Percentiles rank a stretch among this genome's conserved stretches.
These are phyloP conservation scores for Cryptoleucopteryx plumbea DNA, from an alignment of 2,113 vertebrate genomes.

Conservation along the genomic window DNA sequence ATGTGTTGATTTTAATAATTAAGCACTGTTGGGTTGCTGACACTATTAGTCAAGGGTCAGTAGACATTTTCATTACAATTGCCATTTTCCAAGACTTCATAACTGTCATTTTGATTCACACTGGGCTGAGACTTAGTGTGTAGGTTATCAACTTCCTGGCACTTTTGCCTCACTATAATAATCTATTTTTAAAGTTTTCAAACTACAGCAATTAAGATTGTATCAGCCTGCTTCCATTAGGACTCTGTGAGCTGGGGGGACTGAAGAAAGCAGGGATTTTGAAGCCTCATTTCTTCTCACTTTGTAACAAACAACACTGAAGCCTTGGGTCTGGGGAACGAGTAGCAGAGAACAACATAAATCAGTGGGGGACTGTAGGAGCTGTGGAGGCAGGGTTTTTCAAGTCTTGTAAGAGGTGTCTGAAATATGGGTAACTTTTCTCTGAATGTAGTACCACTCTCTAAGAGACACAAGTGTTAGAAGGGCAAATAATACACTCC, in stretches of 20 bases:
- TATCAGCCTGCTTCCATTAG: neutral
- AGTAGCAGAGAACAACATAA: neutral
- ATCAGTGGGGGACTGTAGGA: neutral
- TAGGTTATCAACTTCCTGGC: neutral
- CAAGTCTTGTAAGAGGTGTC: neutral
- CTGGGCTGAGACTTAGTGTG: neutral
- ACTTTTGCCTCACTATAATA: neutral
- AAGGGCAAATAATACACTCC: neutral
- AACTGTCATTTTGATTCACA: constrained; percentile 10
- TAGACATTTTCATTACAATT: constrained; percentile 33
- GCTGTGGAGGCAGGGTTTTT: neutral
- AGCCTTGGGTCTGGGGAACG: neutral
- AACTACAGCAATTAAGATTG: neutral
- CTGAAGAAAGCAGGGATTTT: neutral
- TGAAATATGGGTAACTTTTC: neutral
- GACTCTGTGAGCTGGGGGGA: neutral
- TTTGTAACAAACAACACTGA: neutral
- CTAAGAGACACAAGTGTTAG: neutral
- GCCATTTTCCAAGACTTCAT: constrained; percentile 24
- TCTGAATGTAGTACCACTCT: neutral
- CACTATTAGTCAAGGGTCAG: constrained; percentile 40
- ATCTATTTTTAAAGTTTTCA: neutral
- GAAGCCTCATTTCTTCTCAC: neutral
- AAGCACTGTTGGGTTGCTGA: constrained; percentile 16
- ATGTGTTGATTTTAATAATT: constrained; percentile 51